A percentile compares a stretch with the other conserved stretches of the same genome.
These are phyloP conservation scores for Enteromius argenteus DNA, from an alignment of 2,797 vertebrate genomes.

Conservation along the genomic window DNA sequence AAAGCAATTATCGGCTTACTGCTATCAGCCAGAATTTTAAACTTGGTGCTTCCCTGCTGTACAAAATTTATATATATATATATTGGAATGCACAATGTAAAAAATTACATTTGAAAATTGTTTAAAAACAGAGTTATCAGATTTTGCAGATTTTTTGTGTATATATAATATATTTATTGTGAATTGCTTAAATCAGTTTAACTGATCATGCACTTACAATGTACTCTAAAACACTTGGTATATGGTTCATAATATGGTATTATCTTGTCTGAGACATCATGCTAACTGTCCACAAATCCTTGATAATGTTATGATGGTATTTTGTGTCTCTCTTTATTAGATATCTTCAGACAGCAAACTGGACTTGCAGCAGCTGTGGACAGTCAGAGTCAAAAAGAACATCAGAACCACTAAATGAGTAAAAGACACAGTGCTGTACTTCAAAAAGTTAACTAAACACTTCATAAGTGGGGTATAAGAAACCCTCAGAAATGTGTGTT, in stretches of 20 bases:
- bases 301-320: background rate
- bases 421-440: background rate
- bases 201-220: slow-evolving; percentile 6
- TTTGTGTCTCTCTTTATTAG: slow-evolving; percentile 30
- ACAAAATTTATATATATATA: background rate
- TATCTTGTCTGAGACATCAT: background rate
- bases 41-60: background rate
- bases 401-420: background rate
- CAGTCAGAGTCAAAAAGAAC: background rate
- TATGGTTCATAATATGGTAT: background rate
- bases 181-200: slow-evolving; percentile 18
- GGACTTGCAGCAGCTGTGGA: slow-evolving; percentile 1
- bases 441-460: background rate
- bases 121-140: too few relatives aligned
- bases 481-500: background rate
- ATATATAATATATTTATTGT: background rate
- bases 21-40: background rate
- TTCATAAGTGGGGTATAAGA: background rate
- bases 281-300: background rate
- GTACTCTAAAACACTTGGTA: background rate
- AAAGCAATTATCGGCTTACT: background rate
- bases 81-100: background rate
- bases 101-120: too few relatives aligned
- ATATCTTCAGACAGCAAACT: slow-evolving; percentile 29
- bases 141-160: too few relatives aligned